Percentiles rank a stretch among this genome's conserved stretches.
phyloP scores from a whole-genome alignment of 2,797 vertebrate species.

The Manis crassicaudata region DNA sequence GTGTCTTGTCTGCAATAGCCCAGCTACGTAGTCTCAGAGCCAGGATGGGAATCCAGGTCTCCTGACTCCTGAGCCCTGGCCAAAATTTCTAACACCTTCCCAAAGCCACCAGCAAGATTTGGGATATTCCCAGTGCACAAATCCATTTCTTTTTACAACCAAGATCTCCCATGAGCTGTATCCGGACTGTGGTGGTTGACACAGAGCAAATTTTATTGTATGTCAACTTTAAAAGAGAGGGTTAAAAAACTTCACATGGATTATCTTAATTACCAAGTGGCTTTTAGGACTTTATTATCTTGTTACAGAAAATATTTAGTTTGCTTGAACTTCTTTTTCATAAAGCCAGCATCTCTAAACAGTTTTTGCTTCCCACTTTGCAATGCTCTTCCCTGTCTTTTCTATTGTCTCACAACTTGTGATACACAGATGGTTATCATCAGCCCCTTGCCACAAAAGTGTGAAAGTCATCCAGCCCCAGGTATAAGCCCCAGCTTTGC shows the following conservation, averaged over 20 bases:
- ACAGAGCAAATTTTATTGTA: neutral
- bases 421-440: neutral
- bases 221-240: neutral
- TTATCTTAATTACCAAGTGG: neutral
- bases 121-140: neutral
- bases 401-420: neutral
- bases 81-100: neutral
- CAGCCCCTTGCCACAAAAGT: neutral
- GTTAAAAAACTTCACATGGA: neutral
- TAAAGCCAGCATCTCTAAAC: neutral
- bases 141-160: neutral
- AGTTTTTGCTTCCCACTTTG: neutral
- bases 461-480: neutral
- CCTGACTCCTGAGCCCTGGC: neutral
- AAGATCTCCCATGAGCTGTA: neutral
- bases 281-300: neutral
- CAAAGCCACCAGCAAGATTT: neutral
- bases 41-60: neutral
- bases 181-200: neutral
- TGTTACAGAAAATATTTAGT: neutral
- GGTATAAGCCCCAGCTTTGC: neutral
- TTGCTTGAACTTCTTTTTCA: slow-evolving; percentile 9
- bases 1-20: neutral
- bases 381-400: neutral
- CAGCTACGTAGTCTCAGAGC: neutral